Conservation (phyloP, 2,797 vertebrate genomes). For the Ispidina lecontei region DNA sequence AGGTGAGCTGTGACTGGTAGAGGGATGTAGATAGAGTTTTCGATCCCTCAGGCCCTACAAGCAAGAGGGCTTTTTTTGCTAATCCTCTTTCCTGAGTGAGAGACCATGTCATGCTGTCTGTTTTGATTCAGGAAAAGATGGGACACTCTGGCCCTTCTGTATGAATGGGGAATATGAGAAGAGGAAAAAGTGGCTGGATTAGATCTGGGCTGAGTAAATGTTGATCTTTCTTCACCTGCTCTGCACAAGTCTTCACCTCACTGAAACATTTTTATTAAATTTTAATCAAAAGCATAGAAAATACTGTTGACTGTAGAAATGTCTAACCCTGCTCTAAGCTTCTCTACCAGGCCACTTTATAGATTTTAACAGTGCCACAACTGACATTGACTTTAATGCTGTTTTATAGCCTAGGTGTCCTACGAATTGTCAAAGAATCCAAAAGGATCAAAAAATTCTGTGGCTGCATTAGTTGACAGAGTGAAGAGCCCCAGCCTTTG, state of each 20-base stretch:
- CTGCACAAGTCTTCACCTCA: constrained; percentile 69
- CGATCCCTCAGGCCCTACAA: constrained; percentile 12
- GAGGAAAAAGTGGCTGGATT: constrained; percentile 63
- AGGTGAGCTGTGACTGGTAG: background rate
- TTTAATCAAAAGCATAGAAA: constrained; percentile 82
- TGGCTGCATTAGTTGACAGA: background rate
- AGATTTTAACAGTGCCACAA: background rate
- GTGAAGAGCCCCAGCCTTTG: background rate
- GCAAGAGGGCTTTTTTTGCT: background rate
- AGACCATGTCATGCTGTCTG: background rate
- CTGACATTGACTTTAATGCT: background rate
- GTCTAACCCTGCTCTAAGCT: constrained; percentile 37
- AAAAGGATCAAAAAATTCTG: background rate
- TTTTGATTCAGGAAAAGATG: constrained; percentile 50
- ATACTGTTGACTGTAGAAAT: constrained; percentile 70
- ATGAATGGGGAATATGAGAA: constrained; percentile 76
- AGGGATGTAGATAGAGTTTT: constrained; percentile 28
- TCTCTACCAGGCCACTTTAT: background rate
- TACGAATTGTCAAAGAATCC: background rate
- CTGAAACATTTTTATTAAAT: constrained; percentile 79
- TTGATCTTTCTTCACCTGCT: constrained; percentile 80
- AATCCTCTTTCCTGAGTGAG: constrained; percentile 3
- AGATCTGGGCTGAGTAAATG: constrained; percentile 61
- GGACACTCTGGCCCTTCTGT: background rate
- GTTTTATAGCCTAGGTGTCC: background rate